Evolutionary conservation across 2,888 invertebrate genomes (phyloP), one percentile per base, ranked within the genome.

Genomic region (Cheilosia pagana): DNA sequence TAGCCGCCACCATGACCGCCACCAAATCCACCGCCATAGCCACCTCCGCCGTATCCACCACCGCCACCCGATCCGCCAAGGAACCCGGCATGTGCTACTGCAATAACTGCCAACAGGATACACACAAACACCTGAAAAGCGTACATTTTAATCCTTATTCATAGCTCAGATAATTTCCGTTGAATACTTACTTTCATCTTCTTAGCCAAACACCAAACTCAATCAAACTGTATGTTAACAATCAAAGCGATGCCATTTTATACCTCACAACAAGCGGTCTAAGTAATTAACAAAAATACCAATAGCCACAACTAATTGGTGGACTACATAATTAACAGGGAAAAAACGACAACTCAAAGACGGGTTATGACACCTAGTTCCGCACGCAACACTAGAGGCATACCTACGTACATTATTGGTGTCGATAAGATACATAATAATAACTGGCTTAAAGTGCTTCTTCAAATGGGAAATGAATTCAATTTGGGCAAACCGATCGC

Each of bases 31-130:
- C 75, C 76, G 2, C 43, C n/a, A 43, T 16, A 16, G 25, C 39
- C 8, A 1, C 52, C 67, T 25, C 67, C 50, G 16, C 45, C n/a
- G 7, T 12, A 1, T 3, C 35, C 35, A 12, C 3, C 35, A 35
- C 77, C 71, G 1, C 63, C 57, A 12, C 55, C 67, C 5, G 28
- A 39, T 16, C 39, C 35, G 3, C 63, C 62, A 57, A 82, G 21
- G 48, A 72, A 82, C 4, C 65, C 31, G 25, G 45, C 81, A n/a
- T 82, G 76, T 16, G 77, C 67, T 25, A 82, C 53, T 35, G 81
- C 81, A 28, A 72, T 31, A 3, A 41, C 55, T 41, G 81, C 81
- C 77, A 82, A 52, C 23, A 77, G 65, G 39, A 77, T 39, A 53
- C 71, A 77, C n/a, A 77, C 71, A 41, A 77, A 77, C 0, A 82